Base-by-base conservation (phyloP, 2,113 vertebrate species). In the Tachysurus fulvidraco region DNA sequence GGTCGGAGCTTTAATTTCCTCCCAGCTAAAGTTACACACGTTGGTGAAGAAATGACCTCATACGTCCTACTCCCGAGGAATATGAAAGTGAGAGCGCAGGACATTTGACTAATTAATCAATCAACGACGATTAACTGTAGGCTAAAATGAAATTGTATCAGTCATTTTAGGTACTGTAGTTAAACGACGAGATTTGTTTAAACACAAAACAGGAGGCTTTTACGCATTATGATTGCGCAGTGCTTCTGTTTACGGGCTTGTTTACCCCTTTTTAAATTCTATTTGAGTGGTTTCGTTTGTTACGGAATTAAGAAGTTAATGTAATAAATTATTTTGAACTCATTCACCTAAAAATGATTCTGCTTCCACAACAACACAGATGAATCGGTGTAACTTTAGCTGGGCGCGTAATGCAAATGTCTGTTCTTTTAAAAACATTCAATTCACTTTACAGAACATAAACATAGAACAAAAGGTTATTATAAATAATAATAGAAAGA, bases 1-100 rank as follows among this genome's bases (percentile, higher is more conserved):
- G 46, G 25, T 5, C 41, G 67, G 54, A 50, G 76, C 92, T 94
- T 93, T 95, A 90, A 94, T 91, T 89, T 92, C n/a, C 36, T 84
- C 64, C 30, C 54, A 85, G 79, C 90, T 90, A 69, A 23, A 30
- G 59, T 89, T 83, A 88, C 84, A 87, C 50, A 44, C 50, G 25
- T 54, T 60, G 54, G 85, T 71, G 62, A 67, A 78, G 46, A 80
- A 80, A 14, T 78, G 57, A 85, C 52, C 52, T 74, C 62, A 36
- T 10, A 52, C 3, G 36, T 54, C 60, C n/a, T 41, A 83, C 67
- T 23, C 54, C 73, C 88, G 88, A 84, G 83, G 77, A 91, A 87
- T 82, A 86, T 85, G n/a, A 77, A 52, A 41, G 41, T 30, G 2
- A 60, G 30, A 73, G 73, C 25, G 17, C 30, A 55, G 25, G 5